Evolutionary conservation across 2,113 vertebrate species (phyloP).

Genomic region (Rhinoptilus africanus): DNA sequence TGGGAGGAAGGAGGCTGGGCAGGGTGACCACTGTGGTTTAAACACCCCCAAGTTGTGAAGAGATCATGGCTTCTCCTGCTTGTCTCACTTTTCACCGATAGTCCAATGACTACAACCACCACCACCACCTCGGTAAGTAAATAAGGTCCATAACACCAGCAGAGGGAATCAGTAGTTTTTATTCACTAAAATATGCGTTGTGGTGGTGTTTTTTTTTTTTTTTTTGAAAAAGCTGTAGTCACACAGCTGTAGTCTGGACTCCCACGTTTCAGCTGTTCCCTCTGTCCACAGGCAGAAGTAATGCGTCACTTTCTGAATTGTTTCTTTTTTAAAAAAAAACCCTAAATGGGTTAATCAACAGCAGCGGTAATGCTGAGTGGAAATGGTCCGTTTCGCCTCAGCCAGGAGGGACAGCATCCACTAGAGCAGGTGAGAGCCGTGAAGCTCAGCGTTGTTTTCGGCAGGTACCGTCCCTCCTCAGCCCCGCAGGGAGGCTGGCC

Average conservation of each 20-base stretch:
- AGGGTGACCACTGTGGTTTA: neutral
- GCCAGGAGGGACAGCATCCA: neutral
- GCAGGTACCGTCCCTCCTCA: neutral
- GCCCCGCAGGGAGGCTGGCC: neutral
- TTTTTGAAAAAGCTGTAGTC: constrained; percentile 24
- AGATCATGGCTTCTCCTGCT: neutral
- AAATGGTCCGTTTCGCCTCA: neutral
- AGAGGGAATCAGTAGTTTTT: constrained; percentile 64
- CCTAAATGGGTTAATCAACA: constrained; percentile 11
- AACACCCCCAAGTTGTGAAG: neutral
- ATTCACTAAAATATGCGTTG: constrained; percentile 7
- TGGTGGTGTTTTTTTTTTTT: neutral
- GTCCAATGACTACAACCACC: neutral
- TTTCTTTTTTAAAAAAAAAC: neutral
- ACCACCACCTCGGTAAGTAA: neutral
- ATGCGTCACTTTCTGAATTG: constrained; percentile 61
- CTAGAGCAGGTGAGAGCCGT: neutral
- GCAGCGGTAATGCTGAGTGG: neutral
- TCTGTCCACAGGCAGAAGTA: constrained; percentile 67
- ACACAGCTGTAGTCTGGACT: constrained; percentile 72
- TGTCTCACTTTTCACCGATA: neutral
- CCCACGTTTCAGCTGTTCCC: constrained; percentile 71
- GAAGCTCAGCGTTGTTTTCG: neutral
- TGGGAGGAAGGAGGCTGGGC: neutral
- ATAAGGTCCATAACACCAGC: constrained; percentile 32